Base-by-base conservation (phyloP, 2,888 invertebrate genomes). In the Suillia variegata region DNA sequence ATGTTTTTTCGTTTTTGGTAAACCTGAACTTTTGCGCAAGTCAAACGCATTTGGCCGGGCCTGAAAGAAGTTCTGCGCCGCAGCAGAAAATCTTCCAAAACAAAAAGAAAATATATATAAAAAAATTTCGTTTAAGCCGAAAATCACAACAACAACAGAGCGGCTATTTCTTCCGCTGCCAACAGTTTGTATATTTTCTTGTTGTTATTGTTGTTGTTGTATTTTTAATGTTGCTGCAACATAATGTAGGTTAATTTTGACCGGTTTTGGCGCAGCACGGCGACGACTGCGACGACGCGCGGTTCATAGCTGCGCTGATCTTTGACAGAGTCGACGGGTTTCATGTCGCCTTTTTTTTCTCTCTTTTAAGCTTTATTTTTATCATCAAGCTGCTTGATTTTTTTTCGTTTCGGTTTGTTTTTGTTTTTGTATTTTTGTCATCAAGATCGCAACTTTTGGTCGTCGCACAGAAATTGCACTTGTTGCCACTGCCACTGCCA, bases 291-390 rank as follows among this genome's bases (percentile, higher is more conserved):
- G 3, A n/a, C 38, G 38, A 4, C 38, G 6, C 12, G 6, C n/a
- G 38, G 38, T 38, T 38, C 38, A 38, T 38, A n/a, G 38, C 38
- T 38, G n/a, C 6, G 38, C 38, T 38, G 38, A 38, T 38, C 38
- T 38, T 38, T 38, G 38, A 38, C 38, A 13, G 38, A 13, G 10
- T 5, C 38, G 38, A 38, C 38, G 15, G n/a, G n/a, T 63, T 61
- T 62, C 57, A 59, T 59, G 56, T 59, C 57, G 49, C 38, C 48
- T 59, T 59, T 59, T 49, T 56, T 56, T 49, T 61, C 34, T 33
- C 49, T 55, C 55, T 58, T 15, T 17, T n/a, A n/a, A 34, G 34
- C 22, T 34, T 22, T 10, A 31, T 31, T 31, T 31, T 31, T 12
- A 31, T 31, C 12, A 31, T 31, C 31, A 6, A 31, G 38, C 15